Evolutionary conservation across 2,113 vertebrate species (phyloP), one percentile per base, ranked within the genome.

Genomic region (Pseudolaguvia tuberculata): DNA sequence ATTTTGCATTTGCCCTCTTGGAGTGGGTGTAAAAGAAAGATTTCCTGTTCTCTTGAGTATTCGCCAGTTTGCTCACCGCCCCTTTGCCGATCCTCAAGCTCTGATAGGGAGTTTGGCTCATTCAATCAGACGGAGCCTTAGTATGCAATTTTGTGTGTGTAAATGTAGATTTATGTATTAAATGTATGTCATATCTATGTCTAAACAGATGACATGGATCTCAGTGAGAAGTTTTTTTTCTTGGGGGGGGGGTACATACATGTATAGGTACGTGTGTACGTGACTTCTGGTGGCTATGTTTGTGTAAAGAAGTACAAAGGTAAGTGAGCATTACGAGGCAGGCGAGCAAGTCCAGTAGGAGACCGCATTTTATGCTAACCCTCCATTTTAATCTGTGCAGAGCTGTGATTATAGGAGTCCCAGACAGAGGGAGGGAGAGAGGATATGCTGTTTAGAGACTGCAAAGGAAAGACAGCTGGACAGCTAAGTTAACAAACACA

Each of bases 331-430:
- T 78, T 82, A 72, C 55, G 12, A 71, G 66, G 17, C 73, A 53
- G 61, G 65, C 65, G 13, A 58, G 59, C 57, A 51, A 79, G 75
- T 68, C 81, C 63, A 80, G 76, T 27, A 59, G 48, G 73, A 72
- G 57, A 52, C 82, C 81, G 82, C 83, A 87, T 79, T 52, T 61
- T 57, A 70, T 29, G 66, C 76, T 39, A 57, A 58, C 71, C 80
- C 57, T 78, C 47, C 51, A 83, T 83, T 85, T 82, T 47, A 70
- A 70, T 56, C 72, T 79, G 47, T 8, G n/a, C 76, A 75, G 70
- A 77, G 77, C 82, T 82, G 80, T 82, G 80, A 82, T 82, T 82
- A 78, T 73, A 80, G 83, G 61, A 78, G 79, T 79, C 5, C 1
- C 57, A 74, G 68, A 84, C 57, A 72, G 56, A 70, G 61, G 55